Evolutionary conservation across 2,888 invertebrate genomes (phyloP), one percentile per base, ranked within the genome.

Genomic region (Achlya flavicornis): DNA sequence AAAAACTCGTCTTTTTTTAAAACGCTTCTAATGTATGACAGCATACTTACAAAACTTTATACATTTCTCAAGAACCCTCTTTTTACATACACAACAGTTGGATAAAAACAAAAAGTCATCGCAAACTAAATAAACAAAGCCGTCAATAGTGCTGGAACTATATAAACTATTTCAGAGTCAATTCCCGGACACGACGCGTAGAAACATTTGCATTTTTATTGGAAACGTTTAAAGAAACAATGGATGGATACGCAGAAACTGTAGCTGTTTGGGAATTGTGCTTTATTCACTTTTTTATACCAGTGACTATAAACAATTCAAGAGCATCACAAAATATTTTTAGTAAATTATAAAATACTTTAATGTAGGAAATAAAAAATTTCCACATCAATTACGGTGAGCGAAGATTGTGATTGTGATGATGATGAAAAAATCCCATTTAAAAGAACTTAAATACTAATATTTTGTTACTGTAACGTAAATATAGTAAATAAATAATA

Each of bases 181-280:
- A 84, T 85, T 87, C 79, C 80, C 78, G 81, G 80, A 78, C 74
- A 74, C 76, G 77, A 76, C 80, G 84, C 81, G 84, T 84, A 84
- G 86, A 84, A 82, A 78, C 70, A 91, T 91, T 92, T 90, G 86
- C 91, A 92, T 92, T 90, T 92, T 91, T 91, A 91, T 92, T 90
- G 89, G 82, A 83, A 86, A 78, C 86, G 88, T 88, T 91, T 90
- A 88, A 88, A 88, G 88, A 88, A 88, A 88, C 89, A 90, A 87
- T 85, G 84, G 83, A 81, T 78, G 75, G 73, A 78, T 82, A 76
- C 77, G 76, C 74, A 73, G 78, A 76, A 78, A 76, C 77, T 74
- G 73, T 76, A 73, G 71, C 80, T 78, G 75, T 76, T 80, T 75
- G 76, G 78, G 76, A 79, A 76, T 79, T 69, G 71, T 26, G 26